phyloP scores from a whole-genome alignment of 2,113 vertebrate species.

The Gymnobelideus leadbeateri region DNA sequence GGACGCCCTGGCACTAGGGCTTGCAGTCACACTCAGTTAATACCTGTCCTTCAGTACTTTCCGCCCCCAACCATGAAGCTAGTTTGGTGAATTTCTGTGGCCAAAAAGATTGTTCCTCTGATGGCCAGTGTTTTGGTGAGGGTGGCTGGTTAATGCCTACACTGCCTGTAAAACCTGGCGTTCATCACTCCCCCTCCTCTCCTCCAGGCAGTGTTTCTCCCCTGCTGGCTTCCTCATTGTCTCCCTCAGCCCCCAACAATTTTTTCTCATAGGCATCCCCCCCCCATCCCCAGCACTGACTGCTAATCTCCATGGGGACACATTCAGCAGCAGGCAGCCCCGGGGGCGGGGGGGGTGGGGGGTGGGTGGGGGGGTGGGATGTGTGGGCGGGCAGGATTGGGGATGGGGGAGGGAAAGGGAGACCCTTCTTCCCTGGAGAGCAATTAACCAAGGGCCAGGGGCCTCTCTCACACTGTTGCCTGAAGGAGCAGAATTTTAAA shows the following conservation, averaged over 20 bases:
- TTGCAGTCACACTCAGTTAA: background rate
- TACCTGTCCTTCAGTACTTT: background rate
- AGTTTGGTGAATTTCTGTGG: background rate
- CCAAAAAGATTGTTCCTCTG: background rate
- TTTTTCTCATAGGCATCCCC: background rate
- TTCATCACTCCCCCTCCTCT: background rate
- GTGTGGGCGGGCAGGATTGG: background rate
- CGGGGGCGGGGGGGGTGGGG: too few relatives aligned
- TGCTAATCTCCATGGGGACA: slow-evolving; percentile 1
- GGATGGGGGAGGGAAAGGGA: slow-evolving; percentile 1
- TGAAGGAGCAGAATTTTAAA: background rate
- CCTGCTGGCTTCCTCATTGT: background rate
- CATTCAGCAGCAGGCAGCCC: background rate
- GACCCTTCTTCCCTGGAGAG: background rate
- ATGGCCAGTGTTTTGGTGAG: background rate
- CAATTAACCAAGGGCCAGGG: background rate
- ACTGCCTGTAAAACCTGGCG: background rate
- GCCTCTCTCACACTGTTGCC: background rate
- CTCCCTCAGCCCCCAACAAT: background rate
- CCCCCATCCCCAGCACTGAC: background rate
- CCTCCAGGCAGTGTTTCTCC: background rate
- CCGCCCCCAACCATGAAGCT: background rate
- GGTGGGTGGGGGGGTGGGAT: too few relatives aligned
- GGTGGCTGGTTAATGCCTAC: background rate
- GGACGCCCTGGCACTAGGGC: background rate